Base-by-base conservation (phyloP, 2,888 invertebrate genomes). In the Drosophila melanocephala region DNA sequence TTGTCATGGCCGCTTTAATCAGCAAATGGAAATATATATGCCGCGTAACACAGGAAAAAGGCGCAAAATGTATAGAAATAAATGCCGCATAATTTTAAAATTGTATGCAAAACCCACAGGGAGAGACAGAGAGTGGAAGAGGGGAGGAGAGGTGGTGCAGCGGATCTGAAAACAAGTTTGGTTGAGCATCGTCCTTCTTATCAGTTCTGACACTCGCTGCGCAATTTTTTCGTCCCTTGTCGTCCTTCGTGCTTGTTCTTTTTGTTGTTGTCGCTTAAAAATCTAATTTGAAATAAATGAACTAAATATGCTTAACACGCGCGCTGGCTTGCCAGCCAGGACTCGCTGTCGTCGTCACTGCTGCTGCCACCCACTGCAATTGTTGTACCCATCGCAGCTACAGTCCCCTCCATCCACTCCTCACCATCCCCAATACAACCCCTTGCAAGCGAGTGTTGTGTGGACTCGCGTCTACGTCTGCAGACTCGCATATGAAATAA, bases 221-320 rank as follows among this genome's bases (percentile, higher is more conserved):
- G 62, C 75, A 59, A 51, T 57, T 71, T 69, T 75, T 72, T 72
- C 55, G 85, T 85, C 81, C 85, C 72, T 72, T 58, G 76, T 32
- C 30, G 53, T 44, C 35, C 51, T 35, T 37, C 10, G 22, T 19
- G 58, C 26, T 26, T 26, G 47, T 5, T 26, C 16, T 7, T 52
- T 56, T 77, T 77, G 84, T 73, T 81, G 79, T 75, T 80, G 75
- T 77, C 79, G 89, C 81, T 78, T 78, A 77, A 83, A 84, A 92
- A 91, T 92, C 90, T 89, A 91, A 91, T 92, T 92, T 91, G 81
- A 84, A 87, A 90, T 92, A 92, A 91, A 91, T 91, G 89, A 91
- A 91, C 91, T 91, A 84, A 91, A 91, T 91, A 91, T 91, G 91
- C 92, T 90, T 90, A 91, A 91, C 91, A 91, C 92, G 91, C 91